Evolutionary conservation across 2,888 invertebrate species (phyloP), one percentile per base, ranked within the genome.

Genomic region (Marasmarcha lunaedactyla): DNA sequence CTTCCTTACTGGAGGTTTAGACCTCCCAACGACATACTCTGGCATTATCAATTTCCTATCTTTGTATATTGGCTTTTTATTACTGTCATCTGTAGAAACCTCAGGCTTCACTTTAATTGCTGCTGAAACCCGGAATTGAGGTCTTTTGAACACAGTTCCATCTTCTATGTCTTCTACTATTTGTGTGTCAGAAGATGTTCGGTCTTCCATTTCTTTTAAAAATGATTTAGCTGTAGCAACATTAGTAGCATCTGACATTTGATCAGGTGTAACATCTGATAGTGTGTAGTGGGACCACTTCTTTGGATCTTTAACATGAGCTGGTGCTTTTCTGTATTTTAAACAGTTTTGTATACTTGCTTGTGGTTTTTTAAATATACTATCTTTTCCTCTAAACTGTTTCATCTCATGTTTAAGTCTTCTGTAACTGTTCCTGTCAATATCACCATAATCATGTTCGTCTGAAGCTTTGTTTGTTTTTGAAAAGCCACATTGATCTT

Each of bases 231-330:
- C 94, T 30, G 93, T 91, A 35, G 87, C 86, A 10, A 89, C 88
- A 55, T 95, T 95, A 33, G 90, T 89, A 39, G 85, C 85, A 41
- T 94, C 93, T 0, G 93, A 91, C 76, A 93, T 90, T 55, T 93
- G 92, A 11, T 88, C 88, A 42, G 84, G 85, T 5, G 85, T 84
- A 2, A 94, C 93, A 85, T 94, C 92, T 15, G 88, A 89, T 12
- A 95, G 67, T 11, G 89, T 88, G 56, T 95, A 95, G 57, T 89
- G 91, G 9, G 87, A 89, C 92, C 93, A 95, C 59, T 91, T 93
- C 44, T 91, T 87, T 10, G 94, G 95, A 71, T 94, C 89, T 47
- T 86, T 87, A 55, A 89, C 85, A 55, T 87, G 87, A 46, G 61
- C 74, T 41, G 68, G 77, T 43, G 63, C 57, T 40, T 53, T 71